phyloP scores from a whole-genome alignment of 1,140 invertebrate species.

The Propsilocerus akamusi region DNA sequence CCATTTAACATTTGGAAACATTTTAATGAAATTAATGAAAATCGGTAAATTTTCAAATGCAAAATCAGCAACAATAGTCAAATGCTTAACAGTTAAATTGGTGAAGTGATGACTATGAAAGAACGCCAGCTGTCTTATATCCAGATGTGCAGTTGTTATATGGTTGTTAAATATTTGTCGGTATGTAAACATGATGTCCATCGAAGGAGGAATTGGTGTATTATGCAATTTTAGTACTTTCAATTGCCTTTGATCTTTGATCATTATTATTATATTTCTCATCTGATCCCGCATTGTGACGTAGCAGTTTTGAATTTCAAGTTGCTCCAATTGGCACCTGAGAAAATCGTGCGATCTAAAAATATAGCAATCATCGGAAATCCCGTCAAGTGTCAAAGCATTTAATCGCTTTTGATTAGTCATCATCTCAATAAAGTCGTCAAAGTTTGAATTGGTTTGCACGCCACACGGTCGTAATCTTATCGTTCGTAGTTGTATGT shows the following conservation, averaged over 20 bases:
- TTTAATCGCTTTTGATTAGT: background rate
- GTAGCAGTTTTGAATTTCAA: background rate
- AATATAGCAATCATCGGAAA: background rate
- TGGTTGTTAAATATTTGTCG: background rate
- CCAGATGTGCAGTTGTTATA: background rate
- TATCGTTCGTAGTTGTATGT: background rate
- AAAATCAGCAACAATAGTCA: background rate
- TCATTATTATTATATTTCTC: background rate
- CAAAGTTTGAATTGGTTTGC: background rate
- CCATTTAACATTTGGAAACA: conserved; percentile 1
- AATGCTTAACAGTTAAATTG: background rate
- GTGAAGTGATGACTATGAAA: background rate
- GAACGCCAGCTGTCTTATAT: background rate
- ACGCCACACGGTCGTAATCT: background rate
- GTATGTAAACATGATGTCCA: background rate
- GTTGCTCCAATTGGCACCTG: background rate
- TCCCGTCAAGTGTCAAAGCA: background rate
- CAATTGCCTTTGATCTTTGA: background rate
- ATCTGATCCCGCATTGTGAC: background rate
- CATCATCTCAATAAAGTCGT: background rate
- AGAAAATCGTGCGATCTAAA: background rate
- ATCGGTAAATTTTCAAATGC: conserved; percentile 4
- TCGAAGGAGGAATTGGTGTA: background rate
- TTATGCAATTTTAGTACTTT: background rate
- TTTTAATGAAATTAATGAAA: conserved; percentile 5